These are phyloP conservation scores for Hoplostethus mediterraneus DNA, from an alignment of 2,797 vertebrate species.

Conservation along the genomic window DNA sequence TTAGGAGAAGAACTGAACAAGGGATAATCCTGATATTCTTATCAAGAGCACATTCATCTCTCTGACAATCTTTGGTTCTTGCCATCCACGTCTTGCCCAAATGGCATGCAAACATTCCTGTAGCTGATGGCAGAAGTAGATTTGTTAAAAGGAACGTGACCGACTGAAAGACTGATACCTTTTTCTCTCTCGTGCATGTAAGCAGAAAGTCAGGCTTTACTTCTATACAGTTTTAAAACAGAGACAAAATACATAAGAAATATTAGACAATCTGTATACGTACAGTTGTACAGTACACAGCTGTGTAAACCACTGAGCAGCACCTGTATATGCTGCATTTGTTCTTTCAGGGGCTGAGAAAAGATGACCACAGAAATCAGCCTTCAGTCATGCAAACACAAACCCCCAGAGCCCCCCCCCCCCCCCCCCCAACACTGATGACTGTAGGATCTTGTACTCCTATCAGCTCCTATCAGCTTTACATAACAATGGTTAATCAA, in stretches of 20 bases:
- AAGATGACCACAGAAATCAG: conserved; percentile 36
- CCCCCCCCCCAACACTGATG: conserved; percentile 16
- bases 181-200: conserved; percentile 44
- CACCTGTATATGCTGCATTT: conserved; percentile 18
- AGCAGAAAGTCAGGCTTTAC: conserved; percentile 31
- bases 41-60: conserved; percentile 12
- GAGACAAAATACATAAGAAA: conserved; percentile 42
- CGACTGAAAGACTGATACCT: conserved; percentile 41
- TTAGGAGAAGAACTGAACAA: not conserved
- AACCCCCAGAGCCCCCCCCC: conserved; percentile 7
- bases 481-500: conserved; percentile 75
- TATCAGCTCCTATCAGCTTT: conserved; percentile 61
- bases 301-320: conserved; percentile 52
- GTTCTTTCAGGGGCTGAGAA: not conserved
- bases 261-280: conserved; percentile 51
- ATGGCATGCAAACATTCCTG: conserved; percentile 17
- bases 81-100: conserved; percentile 7
- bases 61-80: not conserved
- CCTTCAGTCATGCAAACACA: conserved; percentile 54
- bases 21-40: not conserved
- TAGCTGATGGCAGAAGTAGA: conserved; percentile 2
- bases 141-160: conserved; percentile 3
- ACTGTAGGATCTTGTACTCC: conserved; percentile 45
- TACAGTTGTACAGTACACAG: not conserved
- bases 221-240: not conserved